A percentile compares a stretch with the other conserved stretches of the same genome.
Evolutionary conservation across 2,113 vertebrate species (phyloP).

Genomic region (Columba livia): DNA sequence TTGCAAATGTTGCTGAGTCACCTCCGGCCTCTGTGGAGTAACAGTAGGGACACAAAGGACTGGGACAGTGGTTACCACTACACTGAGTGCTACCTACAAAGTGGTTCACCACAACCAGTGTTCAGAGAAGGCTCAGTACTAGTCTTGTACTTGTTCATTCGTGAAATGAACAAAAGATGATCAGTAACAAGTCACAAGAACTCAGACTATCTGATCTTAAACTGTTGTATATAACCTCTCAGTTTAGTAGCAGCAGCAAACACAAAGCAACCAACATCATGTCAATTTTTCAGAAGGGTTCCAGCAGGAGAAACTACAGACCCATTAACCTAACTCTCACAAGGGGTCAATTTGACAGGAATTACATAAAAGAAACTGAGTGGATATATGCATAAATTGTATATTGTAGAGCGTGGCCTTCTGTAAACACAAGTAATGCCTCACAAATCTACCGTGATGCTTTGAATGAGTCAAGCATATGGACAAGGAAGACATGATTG

Average conservation of each 20-base stretch:
- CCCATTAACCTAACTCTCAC: background rate
- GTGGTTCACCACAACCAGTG: no score
- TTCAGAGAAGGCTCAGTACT: no score
- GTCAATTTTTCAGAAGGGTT: background rate
- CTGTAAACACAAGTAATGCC: background rate
- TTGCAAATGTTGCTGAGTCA: background rate
- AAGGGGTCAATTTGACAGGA: background rate
- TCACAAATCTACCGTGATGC: background rate
- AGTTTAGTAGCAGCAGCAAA: background rate
- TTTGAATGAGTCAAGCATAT: background rate
- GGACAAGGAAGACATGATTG: background rate
- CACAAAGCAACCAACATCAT: background rate
- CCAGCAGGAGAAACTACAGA: background rate
- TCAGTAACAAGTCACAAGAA: background rate
- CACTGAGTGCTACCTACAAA: background rate
- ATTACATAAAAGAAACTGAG: background rate
- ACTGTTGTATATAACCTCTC: background rate
- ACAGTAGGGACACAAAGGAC: background rate
- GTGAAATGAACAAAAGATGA: background rate
- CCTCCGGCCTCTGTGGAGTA: background rate
- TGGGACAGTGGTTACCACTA: background rate
- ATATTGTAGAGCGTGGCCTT: fast-evolving
- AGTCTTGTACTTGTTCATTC: background rate
- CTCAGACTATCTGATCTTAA: background rate
- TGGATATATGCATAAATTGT: background rate